Evolutionary conservation across 2,113 vertebrate species (phyloP).

Genomic region (Canis aureus): DNA sequence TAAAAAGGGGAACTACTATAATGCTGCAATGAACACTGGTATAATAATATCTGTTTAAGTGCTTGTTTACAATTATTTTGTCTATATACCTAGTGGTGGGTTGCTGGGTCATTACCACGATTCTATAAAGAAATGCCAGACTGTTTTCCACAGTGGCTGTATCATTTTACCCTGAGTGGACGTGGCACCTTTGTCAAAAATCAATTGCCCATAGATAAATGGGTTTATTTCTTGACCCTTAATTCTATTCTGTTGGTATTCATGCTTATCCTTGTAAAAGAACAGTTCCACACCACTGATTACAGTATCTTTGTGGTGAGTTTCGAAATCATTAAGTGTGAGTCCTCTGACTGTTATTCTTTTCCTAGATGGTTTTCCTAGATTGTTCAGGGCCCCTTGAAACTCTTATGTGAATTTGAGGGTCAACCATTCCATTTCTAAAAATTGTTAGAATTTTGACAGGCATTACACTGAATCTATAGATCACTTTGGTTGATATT

Average conservation of each 20-base stretch:
- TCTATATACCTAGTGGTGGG: background rate
- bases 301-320: background rate
- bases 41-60: background rate
- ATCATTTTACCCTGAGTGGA: background rate
- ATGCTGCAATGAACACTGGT: background rate
- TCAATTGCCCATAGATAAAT: background rate
- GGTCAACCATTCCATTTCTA: background rate
- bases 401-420: background rate
- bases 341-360: background rate
- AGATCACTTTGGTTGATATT: background rate
- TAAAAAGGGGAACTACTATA: background rate
- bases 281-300: background rate
- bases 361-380: background rate
- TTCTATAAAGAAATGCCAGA: background rate
- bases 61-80: background rate
- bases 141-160: background rate
- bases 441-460: background rate
- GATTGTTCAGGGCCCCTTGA: background rate
- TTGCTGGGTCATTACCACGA: background rate
- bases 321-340: background rate
- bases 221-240: background rate
- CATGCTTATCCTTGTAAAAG: background rate
- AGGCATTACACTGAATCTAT: background rate
- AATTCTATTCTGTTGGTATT: background rate
- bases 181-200: background rate